These are phyloP conservation scores for Tetragnatha versicolor DNA, from an alignment of 1,140 invertebrate genomes.

Conservation along the genomic window DNA sequence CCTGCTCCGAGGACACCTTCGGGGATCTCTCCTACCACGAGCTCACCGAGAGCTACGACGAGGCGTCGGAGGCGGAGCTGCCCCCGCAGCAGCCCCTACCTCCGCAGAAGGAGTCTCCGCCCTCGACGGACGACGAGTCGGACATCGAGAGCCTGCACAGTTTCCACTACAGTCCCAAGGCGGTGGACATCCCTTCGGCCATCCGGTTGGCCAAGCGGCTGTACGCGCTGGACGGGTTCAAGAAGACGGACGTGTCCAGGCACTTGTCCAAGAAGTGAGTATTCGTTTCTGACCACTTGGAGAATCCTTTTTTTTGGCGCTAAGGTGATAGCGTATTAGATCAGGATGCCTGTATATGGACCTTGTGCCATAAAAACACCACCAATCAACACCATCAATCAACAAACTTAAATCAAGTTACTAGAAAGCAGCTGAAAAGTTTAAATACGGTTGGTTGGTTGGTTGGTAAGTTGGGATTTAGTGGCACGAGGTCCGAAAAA, in stretches of 20 bases:
- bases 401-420: too few relatives aligned
- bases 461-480: too few relatives aligned
- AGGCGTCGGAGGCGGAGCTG: constrained; percentile 30
- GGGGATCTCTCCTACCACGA: constrained; percentile 51
- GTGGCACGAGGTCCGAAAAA: too few relatives aligned
- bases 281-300: too few relatives aligned
- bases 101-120: constrained; percentile 32
- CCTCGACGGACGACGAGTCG: constrained; percentile 76
- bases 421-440: too few relatives aligned
- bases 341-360: too few relatives aligned
- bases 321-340: too few relatives aligned
- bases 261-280: constrained; percentile 95
- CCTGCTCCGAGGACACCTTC: constrained; percentile 43
- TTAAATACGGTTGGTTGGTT: too few relatives aligned
- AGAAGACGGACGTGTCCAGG: constrained; percentile 93
- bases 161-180: constrained; percentile 91
- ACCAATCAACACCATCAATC: too few relatives aligned
- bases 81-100: neutral
- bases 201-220: constrained; percentile 87
- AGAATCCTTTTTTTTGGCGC: too few relatives aligned
- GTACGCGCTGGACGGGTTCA: constrained; percentile 79
- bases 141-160: constrained; percentile 88
- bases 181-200: constrained; percentile 92
- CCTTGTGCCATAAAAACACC: too few relatives aligned
- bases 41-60: constrained; percentile 43